Evolutionary conservation across 2,113 vertebrate species (phyloP).

Genomic region (Cricetomys ansorgei): DNA sequence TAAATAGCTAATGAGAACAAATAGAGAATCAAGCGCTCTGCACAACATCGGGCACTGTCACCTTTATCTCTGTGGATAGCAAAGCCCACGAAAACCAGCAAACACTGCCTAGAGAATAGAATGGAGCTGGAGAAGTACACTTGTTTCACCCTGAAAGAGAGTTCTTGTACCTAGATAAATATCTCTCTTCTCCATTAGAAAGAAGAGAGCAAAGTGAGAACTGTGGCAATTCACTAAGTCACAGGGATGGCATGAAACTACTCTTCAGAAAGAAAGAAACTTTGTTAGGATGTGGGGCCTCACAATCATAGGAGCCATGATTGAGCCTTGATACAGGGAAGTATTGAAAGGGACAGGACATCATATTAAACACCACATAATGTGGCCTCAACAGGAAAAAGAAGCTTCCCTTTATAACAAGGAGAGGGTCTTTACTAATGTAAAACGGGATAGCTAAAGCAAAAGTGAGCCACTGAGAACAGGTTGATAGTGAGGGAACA

Average conservation of each 20-base stretch:
- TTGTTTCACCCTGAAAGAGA: background rate
- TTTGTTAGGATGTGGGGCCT: background rate
- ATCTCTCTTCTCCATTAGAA: background rate
- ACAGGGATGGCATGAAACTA: background rate
- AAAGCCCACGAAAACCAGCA: background rate
- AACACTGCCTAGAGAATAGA: background rate
- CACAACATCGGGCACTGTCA: background rate
- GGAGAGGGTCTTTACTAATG: background rate
- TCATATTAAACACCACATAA: background rate
- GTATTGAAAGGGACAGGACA: background rate
- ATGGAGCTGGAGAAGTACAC: background rate
- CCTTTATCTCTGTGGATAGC: background rate
- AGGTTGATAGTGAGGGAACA: background rate
- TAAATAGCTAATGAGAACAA: background rate
- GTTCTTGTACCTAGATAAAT: background rate
- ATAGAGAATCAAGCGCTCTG: background rate
- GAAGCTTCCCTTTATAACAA: background rate
- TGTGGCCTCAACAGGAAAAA: background rate
- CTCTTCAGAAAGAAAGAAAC: background rate
- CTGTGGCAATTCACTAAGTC: background rate
- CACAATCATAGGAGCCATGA: background rate
- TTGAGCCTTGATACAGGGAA: background rate
- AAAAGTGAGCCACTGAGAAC: background rate
- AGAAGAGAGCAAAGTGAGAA: background rate
- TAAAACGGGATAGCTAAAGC: background rate